Conservation (phyloP, 1,140 invertebrate species). For the Bradysia coprophila region DNA sequence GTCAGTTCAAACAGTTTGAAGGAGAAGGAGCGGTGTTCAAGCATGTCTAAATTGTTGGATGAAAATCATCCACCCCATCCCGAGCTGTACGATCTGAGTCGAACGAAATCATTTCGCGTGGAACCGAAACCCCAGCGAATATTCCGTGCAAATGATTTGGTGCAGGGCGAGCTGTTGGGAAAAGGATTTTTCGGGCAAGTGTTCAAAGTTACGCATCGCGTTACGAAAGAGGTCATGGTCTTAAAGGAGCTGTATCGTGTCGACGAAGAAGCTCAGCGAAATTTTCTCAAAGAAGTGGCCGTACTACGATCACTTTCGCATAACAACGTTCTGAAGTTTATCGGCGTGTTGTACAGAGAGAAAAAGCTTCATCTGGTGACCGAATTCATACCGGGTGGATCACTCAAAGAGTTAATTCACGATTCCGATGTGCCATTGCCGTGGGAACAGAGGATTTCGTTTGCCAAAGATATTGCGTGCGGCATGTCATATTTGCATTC, state of each 20-base stretch:
- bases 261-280: constrained; percentile 84
- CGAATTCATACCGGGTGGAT: constrained; percentile 75
- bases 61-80: constrained; percentile 22
- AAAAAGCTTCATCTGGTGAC: constrained; percentile 80
- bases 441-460: constrained; percentile 66
- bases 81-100: constrained; percentile 46
- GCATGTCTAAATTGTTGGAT: constrained; percentile 67
- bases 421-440: constrained; percentile 31
- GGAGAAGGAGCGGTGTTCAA: constrained; percentile 67
- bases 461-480: constrained; percentile 79
- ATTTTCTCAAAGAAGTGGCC: constrained; percentile 87
- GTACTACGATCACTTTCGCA: constrained; percentile 74
- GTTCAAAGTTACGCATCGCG: constrained; percentile 74
- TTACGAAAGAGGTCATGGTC: constrained; percentile 86
- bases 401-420: constrained; percentile 67
- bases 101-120: constrained; percentile 74
- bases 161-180: constrained; percentile 70
- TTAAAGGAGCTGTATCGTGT: constrained; percentile 85
- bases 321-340: constrained; percentile 77
- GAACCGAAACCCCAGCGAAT: constrained; percentile 55
- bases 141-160: constrained; percentile 74
- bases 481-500: constrained; percentile 90
- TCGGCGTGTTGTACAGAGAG: constrained; percentile 86
- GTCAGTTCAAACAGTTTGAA: constrained; percentile 10
- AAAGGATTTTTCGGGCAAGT: constrained; percentile 89